Base-by-base conservation (phyloP, 2,797 vertebrate species). In the Tympanoctomys barrerae region DNA sequence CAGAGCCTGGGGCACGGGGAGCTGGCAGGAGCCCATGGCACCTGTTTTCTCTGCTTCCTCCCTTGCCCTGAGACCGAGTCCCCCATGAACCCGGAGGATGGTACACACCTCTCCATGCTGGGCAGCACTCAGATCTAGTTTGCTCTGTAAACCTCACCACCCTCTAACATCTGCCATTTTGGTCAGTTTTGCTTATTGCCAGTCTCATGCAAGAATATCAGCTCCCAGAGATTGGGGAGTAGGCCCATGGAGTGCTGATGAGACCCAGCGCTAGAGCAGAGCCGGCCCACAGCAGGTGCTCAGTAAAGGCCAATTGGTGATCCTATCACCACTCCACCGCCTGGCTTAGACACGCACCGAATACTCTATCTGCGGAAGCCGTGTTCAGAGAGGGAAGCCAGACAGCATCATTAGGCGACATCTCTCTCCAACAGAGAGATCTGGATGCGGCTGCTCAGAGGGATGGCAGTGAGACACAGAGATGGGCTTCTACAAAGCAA, bases 41-140 rank as follows among this genome's bases (percentile, higher is more conserved):
- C 64, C 24, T 1, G 10, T 24, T 49, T 39, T 16, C 13, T n/a
- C 18, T 5, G 7, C 19, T 42, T 33, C 36, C 7, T 70, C 28
- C n/a, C n/a, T 0, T 0, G 5, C 12, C 14, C 26, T 3, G 8
- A 0, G 7, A 28, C 0, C 7, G 5, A 21, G 16, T 19, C 21
- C 68, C 42, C 22, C 0, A 5, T 2, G 13, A 7, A 80, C 81
- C 31, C 5, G 14, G 62, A 21, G 28, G 49, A 39, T 10, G 49
- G 49, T 19, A 14, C 5, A 5, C 7, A 64, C 26, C 12, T 46
- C 21, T 77, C 57, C 18, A 19, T 68, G 16, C 22, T 18, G 5
- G 0, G 21, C 5, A 12, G 31, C 28, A 12, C 28, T 12, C 33
- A 33, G 81, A 14, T 42, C 66, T 59, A 21, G 7, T 64, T n/a